Evolutionary conservation across 2,888 invertebrate species (phyloP), one percentile per base, ranked within the genome.

Genomic region (Pasiphila rectangulata): DNA sequence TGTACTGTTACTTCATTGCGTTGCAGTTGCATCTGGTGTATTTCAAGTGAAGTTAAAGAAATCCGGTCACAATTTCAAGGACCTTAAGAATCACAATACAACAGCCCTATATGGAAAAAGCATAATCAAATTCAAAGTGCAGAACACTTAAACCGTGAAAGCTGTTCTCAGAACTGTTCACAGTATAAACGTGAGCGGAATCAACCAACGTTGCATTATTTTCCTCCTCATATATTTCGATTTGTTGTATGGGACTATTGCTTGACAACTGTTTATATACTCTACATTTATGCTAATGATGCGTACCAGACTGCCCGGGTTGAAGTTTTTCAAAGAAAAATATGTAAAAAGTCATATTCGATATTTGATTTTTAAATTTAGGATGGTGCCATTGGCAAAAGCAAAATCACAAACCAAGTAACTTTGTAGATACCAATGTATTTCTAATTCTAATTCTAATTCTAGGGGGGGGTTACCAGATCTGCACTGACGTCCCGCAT

Each of bases 121-220:
- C 60, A 63, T 70, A 76, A 75, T 74, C 69, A 70, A 72, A 70
- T 73, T 71, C 69, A 70, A 70, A 76, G 76, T 77, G 75, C 67
- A 71, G 69, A 76, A 76, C 76, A 69, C 68, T 72, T 67, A 70
- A 5, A 64, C 67, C 71, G 81, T 76, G 82, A 85, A 86, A 83
- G 83, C 75, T 67, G 66, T 84, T 80, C 85, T 66, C 56, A 74
- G 83, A 79, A 80, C 64, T 73, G 65, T 64, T 59, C 69, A 64
- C 61, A 67, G 66, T 43, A 54, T 53, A 64, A 57, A 70, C 77
- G 73, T 72, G 78, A 64, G 57, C 50, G 50, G 81, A 76, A 78
- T 80, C 67, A 61, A 56, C 64, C 67, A 61, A 56, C 64, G 74
- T 69, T 68, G 66, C 67, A 63, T 67, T 70, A 67, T 69, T 66